phyloP scores from a whole-genome alignment of 2,113 vertebrate genomes.

The Gasterosteus aculeatus region DNA sequence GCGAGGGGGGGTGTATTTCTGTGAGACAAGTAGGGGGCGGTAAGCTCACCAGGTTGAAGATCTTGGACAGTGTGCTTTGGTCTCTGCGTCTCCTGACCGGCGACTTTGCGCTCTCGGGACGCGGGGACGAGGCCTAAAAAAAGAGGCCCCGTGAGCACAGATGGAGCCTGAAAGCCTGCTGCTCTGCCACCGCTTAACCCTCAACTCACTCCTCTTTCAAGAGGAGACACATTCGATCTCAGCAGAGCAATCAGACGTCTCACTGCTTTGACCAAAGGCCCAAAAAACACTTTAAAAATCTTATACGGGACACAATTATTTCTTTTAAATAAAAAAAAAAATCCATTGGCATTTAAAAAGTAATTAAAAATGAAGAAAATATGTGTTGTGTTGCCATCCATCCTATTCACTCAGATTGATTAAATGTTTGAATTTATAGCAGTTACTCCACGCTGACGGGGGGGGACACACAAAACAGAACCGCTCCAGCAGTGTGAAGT shows the following conservation, averaged over 20 bases:
- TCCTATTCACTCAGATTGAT: background rate
- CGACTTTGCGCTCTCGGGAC: conserved; percentile 78
- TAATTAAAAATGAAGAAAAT: background rate
- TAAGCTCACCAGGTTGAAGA: conserved; percentile 84
- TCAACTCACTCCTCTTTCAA: conserved; percentile 5
- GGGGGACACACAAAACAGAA: background rate
- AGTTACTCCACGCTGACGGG: background rate
- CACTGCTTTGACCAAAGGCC: background rate
- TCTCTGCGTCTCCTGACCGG: conserved; percentile 80
- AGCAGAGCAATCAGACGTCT: background rate
- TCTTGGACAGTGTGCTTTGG: conserved; percentile 81
- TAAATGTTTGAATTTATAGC: too few species aligned
- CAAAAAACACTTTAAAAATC: background rate
- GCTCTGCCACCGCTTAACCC: conserved; percentile 2
- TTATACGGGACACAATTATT: background rate
- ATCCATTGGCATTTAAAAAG: background rate
- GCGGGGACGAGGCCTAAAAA: conserved; percentile 75
- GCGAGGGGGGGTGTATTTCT: background rate
- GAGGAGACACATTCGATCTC: background rate
- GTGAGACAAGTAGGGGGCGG: background rate
- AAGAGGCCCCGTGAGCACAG: conserved; percentile 65
- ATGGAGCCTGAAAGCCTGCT: conserved; percentile 13
- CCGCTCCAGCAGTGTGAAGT: conserved; percentile 27
- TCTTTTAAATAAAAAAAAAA: conserved; percentile 23
- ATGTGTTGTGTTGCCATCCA: background rate